These are phyloP conservation scores for Esox lucius DNA, from an alignment of 2,797 vertebrate genomes.

Conservation along the genomic window DNA sequence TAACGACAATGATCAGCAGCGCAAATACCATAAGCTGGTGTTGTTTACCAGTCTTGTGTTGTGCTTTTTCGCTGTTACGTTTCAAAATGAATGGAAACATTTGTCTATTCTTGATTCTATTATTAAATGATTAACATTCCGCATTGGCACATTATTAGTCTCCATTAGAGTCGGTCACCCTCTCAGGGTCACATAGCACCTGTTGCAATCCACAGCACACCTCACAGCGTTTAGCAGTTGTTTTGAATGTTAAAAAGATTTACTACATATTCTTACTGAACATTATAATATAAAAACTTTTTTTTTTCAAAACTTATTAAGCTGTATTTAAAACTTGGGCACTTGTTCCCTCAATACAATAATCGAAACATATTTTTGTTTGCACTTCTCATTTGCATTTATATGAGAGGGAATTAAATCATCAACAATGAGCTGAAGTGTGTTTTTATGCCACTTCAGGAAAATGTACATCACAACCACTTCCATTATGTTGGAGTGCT, in stretches of 20 bases:
- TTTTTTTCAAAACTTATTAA: background rate
- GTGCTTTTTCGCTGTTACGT: background rate
- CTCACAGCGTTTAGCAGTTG: background rate
- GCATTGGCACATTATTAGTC: background rate
- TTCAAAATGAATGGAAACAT: background rate
- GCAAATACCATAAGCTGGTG: background rate
- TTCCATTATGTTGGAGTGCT: conserved; percentile 73
- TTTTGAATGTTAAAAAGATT: background rate
- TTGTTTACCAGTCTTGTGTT: background rate
- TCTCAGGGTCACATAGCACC: background rate
- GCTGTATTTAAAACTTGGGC: conserved; percentile 43
- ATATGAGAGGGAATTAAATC: conserved; percentile 74
- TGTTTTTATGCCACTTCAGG: conserved; percentile 76
- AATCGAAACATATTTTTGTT: conserved; percentile 64
- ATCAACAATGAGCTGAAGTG: conserved; percentile 72
- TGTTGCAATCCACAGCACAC: background rate
- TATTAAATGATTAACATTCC: background rate
- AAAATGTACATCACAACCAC: conserved; percentile 63
- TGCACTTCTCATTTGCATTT: conserved; percentile 72
- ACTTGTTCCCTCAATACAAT: conserved; percentile 53
- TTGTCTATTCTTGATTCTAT: background rate
- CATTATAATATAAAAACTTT: background rate
- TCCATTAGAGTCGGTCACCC: background rate
- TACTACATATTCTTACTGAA: background rate
- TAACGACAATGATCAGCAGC: background rate